Evolutionary conservation across 1,140 invertebrate genomes (phyloP).

Genomic region (Polypedilum pembai): DNA sequence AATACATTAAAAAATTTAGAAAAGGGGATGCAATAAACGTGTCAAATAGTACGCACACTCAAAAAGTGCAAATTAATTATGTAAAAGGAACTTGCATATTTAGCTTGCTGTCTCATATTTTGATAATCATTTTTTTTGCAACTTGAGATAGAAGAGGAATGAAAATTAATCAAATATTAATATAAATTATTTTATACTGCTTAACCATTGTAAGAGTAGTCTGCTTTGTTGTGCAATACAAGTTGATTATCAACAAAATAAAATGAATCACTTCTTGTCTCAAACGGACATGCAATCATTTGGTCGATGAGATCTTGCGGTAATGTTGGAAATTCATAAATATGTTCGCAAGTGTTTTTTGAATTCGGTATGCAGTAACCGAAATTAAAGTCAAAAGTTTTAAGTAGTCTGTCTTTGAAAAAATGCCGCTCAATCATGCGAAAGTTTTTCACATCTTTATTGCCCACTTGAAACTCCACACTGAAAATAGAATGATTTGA

Average conservation of each 20-base stretch:
- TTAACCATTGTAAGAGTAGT: slow-evolving; percentile 82
- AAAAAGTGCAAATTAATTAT: slow-evolving; percentile 8
- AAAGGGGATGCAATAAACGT: background rate
- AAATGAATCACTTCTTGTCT: slow-evolving; percentile 96
- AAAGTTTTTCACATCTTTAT: slow-evolving; percentile 87
- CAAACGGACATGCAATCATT: slow-evolving; percentile 93
- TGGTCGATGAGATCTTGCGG: slow-evolving; percentile 81
- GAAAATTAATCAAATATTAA: background rate
- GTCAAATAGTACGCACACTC: background rate
- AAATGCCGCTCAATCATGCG: slow-evolving; percentile 98
- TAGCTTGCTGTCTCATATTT: slow-evolving; percentile 27
- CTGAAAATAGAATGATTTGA: slow-evolving; percentile 47
- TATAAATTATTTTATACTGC: background rate
- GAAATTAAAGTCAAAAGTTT: slow-evolving; percentile 99
- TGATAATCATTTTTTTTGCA: slow-evolving; percentile 24
- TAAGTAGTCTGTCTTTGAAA: slow-evolving; percentile 86
- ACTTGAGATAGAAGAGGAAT: background rate
- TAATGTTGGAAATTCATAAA: slow-evolving; percentile 94
- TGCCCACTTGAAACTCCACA: slow-evolving; percentile 93
- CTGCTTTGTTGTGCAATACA: slow-evolving; percentile 99
- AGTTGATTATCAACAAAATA: slow-evolving; percentile 96
- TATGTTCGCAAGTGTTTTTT: slow-evolving; percentile 96
- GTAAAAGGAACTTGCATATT: slow-evolving; percentile 17
- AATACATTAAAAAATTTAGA: slow-evolving; percentile 3
- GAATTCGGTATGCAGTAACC: slow-evolving; percentile 96